Percentiles rank a stretch among this genome's conserved stretches.
phyloP scores from a whole-genome alignment of 1,140 invertebrate genomes.

The Magallana gigas region DNA sequence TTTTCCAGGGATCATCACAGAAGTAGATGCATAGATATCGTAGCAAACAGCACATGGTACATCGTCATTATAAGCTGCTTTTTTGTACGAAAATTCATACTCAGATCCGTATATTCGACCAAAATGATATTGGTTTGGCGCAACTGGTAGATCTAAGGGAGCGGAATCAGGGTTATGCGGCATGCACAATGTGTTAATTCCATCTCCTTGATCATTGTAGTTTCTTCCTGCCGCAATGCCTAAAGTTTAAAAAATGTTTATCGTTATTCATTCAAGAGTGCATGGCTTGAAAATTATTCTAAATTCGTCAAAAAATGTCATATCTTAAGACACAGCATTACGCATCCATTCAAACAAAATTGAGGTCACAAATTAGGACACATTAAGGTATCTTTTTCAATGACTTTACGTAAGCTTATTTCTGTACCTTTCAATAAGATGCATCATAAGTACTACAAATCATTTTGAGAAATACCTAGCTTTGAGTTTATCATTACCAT shows the following conservation, averaged over 20 bases:
- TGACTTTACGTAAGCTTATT: too few relatives aligned
- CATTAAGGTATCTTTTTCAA: too few relatives aligned
- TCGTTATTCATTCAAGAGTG: too few relatives aligned
- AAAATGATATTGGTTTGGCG: not conserved
- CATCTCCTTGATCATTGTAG: not conserved
- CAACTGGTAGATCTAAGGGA: not conserved
- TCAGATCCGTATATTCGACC: slow-evolving; percentile 37
- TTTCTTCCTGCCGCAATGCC: not conserved
- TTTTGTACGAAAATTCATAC: slow-evolving; percentile 11
- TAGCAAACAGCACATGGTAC: slow-evolving; percentile 46
- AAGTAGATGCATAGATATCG: not conserved
- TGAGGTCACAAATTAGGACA: too few relatives aligned
- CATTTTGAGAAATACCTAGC: too few relatives aligned
- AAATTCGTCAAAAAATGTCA: too few relatives aligned
- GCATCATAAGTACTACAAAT: too few relatives aligned
- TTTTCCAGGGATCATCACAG: slow-evolving; percentile 28
- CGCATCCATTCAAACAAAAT: too few relatives aligned
- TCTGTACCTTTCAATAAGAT: too few relatives aligned
- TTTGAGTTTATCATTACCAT: too few relatives aligned
- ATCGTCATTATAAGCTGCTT: slow-evolving; percentile 12
- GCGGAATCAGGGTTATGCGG: slow-evolving; percentile 34
- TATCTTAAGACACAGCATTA: too few relatives aligned
- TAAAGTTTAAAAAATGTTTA: not conserved
- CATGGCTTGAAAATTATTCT: too few relatives aligned
- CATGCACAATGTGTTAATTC: slow-evolving; percentile 3